Evolutionary conservation across 1,140 invertebrate species (phyloP).

Genomic region (Varroa destructor): DNA sequence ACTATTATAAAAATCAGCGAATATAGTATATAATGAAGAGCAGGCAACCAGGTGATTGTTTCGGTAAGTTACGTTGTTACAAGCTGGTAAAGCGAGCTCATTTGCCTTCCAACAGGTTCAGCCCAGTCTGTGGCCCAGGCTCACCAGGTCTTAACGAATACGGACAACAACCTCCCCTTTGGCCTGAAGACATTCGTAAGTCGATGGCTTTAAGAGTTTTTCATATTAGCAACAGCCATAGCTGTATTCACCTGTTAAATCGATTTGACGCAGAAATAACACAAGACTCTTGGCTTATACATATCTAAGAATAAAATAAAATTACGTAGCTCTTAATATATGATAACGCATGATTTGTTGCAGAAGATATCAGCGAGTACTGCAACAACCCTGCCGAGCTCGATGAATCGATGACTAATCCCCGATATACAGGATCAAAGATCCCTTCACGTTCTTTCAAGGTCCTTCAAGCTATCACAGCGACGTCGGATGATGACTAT

Average conservation of each 20-base stretch:
- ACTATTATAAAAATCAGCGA: neutral
- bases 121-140: neutral
- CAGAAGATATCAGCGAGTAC: constrained; percentile 30
- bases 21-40: neutral
- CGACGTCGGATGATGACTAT: constrained; percentile 26
- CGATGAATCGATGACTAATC: constrained; percentile 16
- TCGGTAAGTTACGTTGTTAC: too few relatives aligned
- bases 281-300: too few relatives aligned
- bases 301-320: too few relatives aligned
- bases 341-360: neutral
- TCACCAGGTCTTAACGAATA: constrained; percentile 29
- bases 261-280: too few relatives aligned
- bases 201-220: constrained; percentile 7
- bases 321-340: too few relatives aligned
- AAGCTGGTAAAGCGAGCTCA: too few relatives aligned
- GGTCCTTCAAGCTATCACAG: constrained; percentile 67
- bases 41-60: neutral
- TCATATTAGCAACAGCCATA: too few relatives aligned
- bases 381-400: constrained; percentile 24
- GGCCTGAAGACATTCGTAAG: constrained; percentile 28
- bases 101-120: neutral
- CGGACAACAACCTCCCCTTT: constrained; percentile 31
- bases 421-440: constrained; percentile 58
- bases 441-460: constrained; percentile 73
- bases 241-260: too few relatives aligned